A percentile compares a stretch with the other conserved stretches of the same genome.
Conservation (phyloP, 2,888 invertebrate genomes). For the Orthosia gracilis region DNA sequence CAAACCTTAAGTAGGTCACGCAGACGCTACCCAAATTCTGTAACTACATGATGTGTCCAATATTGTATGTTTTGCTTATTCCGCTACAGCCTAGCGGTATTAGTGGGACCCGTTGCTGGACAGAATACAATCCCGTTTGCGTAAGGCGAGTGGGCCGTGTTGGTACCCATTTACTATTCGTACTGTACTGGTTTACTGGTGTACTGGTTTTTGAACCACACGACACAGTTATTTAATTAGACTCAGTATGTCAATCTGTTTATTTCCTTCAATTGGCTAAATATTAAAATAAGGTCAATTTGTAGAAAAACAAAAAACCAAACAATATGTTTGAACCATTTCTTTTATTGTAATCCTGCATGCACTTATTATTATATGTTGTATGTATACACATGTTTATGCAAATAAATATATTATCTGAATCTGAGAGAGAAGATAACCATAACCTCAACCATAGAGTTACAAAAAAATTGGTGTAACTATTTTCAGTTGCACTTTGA, state of each 20-base stretch:
- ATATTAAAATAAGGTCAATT: too few species aligned
- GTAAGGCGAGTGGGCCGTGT: background rate
- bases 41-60: conserved; percentile 37
- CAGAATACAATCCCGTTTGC: conserved; percentile 22
- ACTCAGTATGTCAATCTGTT: conserved; percentile 6
- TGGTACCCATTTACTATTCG: conserved; percentile 10
- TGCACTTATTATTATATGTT: too few species aligned
- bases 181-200: conserved; percentile 3
- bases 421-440: too few species aligned
- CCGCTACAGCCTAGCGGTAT: conserved; percentile 23
- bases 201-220: background rate
- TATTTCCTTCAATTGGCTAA: background rate
- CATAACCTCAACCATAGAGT: too few species aligned
- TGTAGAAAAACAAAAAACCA: too few species aligned
- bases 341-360: too few species aligned
- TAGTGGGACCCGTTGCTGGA: background rate
- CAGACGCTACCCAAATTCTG: conserved; percentile 35
- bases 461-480: too few species aligned
- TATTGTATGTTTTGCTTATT: conserved; percentile 45
- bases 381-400: too few species aligned
- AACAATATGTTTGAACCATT: too few species aligned
- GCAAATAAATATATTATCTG: too few species aligned
- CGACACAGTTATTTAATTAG: conserved; percentile 17
- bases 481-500: background rate
- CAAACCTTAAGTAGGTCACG: conserved; percentile 51